Conservation (phyloP, 1,140 invertebrate genomes). For the Drosophila nannoptera region DNA sequence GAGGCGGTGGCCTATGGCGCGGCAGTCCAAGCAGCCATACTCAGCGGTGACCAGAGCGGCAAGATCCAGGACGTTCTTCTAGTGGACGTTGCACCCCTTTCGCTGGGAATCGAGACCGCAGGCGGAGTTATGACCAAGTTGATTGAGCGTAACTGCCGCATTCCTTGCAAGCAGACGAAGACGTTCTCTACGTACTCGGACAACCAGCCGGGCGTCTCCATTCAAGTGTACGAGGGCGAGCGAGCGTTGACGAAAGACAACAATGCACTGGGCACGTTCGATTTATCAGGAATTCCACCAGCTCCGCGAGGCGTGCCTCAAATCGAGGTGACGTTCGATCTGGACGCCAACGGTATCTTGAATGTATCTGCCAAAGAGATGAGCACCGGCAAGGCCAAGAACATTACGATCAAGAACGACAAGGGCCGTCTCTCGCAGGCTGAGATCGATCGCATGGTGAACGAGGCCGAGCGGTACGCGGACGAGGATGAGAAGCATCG, state of each 20-base stretch:
- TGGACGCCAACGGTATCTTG: conserved; percentile 83
- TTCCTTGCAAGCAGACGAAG: conserved; percentile 84
- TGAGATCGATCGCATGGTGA: conserved; percentile 84
- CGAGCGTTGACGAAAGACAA: conserved; percentile 87
- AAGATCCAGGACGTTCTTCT: conserved; percentile 85
- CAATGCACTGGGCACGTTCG: conserved; percentile 88
- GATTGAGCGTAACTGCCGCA: conserved; percentile 83
- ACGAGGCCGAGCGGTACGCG: conserved; percentile 66
- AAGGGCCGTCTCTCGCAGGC: conserved; percentile 89
- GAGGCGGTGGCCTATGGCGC: conserved; percentile 88
- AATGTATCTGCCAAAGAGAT: conserved; percentile 83
- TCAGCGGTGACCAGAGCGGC: conserved; percentile 85
- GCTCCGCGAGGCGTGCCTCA: conserved; percentile 89
- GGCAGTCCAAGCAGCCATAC: conserved; percentile 88
- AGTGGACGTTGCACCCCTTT: conserved; percentile 82
- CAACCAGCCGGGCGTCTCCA: conserved; percentile 85
- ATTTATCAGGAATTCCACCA: conserved; percentile 89
- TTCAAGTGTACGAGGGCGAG: conserved; percentile 85
- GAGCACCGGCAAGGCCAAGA: conserved; percentile 82
- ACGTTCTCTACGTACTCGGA: conserved; percentile 85
- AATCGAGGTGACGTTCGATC: conserved; percentile 84
- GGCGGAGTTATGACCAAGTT: conserved; percentile 84
- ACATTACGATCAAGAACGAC: conserved; percentile 92
- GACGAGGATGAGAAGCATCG: conserved; percentile 85
- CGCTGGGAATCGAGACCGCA: conserved; percentile 82